Evolutionary conservation across 2,113 vertebrate species (phyloP), one percentile per base, ranked within the genome.

Genomic region (Clarias gariepinus): DNA sequence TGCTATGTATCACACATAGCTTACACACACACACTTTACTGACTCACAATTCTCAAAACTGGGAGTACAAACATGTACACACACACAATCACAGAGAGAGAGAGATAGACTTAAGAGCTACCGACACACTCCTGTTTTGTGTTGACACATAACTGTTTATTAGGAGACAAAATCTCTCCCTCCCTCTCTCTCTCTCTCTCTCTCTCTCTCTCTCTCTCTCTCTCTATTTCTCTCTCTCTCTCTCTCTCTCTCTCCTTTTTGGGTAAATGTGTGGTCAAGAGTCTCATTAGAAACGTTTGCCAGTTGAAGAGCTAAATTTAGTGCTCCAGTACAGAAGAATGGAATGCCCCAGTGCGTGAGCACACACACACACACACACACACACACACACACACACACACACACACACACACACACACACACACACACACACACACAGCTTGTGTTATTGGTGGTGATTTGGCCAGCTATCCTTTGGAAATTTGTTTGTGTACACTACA

Each of bases 301-400:
- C 81, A 86, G 81, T 87, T 74, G n/a, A 73, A 74, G 55, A 16
- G 82, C 89, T 90, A 90, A 86, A 86, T 86, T 88, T 88, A 86
- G 89, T 78, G 23, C 28, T 57, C 12, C 81, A 76, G 53, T 90
- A 68, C 69, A 74, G 47, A 82, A 63, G 55, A 47, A 47, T 64
- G 58, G 80, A 82, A 73, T 82, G 66, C 41, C 78, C 79, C 55
- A 80, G 71, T 16, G 61, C 9, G 33, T 53, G 52, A 69, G 77
- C 79, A 60, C 63, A 83, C 81, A 57, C 74, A 71, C 76, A 53
- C 19, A 64, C 80, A 77, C n/a, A 66, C 36, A 57, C 30, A 60
- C 77, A 81, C 58, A 71, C 58, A 82, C 79, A 69, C 71, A 68
- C 86, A 28, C 52, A 79, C 74, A 36, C 33, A 36, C 13, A 52